Percentiles rank a stretch among this genome's conserved stretches.
Conservation (phyloP, 2,888 invertebrate species). For the Drosophila ezoana region DNA sequence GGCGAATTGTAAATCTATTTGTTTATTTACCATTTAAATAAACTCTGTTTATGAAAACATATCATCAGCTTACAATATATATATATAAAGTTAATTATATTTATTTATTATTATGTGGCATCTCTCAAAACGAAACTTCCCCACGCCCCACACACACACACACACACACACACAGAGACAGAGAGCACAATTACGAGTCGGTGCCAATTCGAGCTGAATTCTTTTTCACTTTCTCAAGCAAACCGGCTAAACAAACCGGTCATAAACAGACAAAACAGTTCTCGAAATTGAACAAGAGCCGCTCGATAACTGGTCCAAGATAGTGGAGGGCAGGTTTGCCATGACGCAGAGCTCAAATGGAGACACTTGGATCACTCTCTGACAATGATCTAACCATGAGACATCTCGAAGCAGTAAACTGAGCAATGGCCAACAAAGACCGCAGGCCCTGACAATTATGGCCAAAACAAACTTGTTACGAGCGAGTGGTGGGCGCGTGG, state of each 20-base stretch:
- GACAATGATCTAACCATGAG: slow-evolving; percentile 51
- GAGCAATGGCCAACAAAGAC: neutral
- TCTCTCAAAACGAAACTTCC: neutral
- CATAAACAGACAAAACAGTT: slow-evolving; percentile 28
- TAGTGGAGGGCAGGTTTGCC: slow-evolving; percentile 8
- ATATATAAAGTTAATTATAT: neutral
- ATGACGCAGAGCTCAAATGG: slow-evolving; percentile 43
- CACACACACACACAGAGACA: neutral
- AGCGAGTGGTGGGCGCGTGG: neutral
- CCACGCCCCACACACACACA: slow-evolving; percentile 16
- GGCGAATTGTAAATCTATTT: neutral
- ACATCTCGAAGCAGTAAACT: slow-evolving; percentile 9
- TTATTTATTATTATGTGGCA: neutral
- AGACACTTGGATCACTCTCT: slow-evolving; percentile 14
- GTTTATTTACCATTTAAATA: neutral
- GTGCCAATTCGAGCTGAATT: slow-evolving; percentile 36
- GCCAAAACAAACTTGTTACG: neutral
- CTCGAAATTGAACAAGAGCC: slow-evolving; percentile 40
- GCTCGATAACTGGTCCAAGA: slow-evolving; percentile 48
- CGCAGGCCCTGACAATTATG: neutral
- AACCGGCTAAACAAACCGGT: slow-evolving; percentile 58
- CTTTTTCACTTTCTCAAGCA: slow-evolving; percentile 62
- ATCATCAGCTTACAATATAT: neutral
- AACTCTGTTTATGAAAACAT: neutral
- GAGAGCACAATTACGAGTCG: neutral